Evolutionary conservation across 2,797 vertebrate species (phyloP).

Genomic region (Galago senegalensis): DNA sequence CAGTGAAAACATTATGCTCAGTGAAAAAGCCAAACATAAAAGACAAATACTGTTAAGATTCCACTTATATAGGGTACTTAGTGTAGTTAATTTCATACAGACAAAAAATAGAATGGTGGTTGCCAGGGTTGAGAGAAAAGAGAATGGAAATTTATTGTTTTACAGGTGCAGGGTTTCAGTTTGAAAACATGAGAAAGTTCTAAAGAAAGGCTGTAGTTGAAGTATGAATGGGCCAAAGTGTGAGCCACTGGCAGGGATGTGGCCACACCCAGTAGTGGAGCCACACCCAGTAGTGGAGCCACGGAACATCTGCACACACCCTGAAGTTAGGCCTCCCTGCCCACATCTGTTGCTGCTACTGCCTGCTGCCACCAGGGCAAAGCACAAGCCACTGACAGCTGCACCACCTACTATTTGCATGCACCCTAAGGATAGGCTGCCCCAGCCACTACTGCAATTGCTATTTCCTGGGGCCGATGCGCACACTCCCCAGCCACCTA

Average conservation of each 20-base stretch:
- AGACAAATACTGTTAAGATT: background rate
- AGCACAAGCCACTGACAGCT: background rate
- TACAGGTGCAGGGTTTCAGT: background rate
- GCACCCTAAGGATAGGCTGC: background rate
- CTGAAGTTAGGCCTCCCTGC: background rate
- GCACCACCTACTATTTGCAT: background rate
- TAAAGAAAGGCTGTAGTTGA: background rate
- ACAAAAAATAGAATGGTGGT: background rate
- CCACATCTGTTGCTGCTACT: background rate
- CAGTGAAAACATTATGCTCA: background rate
- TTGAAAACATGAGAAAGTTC: background rate
- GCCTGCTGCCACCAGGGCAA: background rate
- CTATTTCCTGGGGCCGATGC: background rate
- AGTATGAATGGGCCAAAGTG: background rate
- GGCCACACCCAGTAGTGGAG: too few relatives aligned
- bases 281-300: background rate
- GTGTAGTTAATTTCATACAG: background rate
- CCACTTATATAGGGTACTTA: background rate
- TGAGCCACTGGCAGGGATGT: background rate
- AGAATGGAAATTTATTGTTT: background rate
- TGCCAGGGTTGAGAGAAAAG: accelerated
- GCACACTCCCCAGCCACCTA: background rate
- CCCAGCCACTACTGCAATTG: background rate
- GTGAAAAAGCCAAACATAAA: background rate
- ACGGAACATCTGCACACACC: background rate